Conservation (phyloP, 2,888 invertebrate genomes). For the Dendrolimus houi region DNA sequence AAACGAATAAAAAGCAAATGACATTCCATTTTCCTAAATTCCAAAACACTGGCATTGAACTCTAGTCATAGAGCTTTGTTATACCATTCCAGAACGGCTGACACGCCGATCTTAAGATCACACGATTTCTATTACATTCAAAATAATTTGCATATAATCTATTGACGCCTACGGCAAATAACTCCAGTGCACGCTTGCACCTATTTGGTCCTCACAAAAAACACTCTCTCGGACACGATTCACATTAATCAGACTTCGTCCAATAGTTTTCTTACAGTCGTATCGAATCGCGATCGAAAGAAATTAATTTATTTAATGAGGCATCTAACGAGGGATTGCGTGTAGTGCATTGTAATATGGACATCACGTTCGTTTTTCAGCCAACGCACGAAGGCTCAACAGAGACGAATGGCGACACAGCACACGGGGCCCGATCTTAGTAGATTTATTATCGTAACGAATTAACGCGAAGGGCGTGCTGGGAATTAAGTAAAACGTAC, state of each 20-base stretch:
- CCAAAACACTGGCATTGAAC: no score
- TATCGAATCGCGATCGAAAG: constrained; percentile 57
- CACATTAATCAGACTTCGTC: constrained; percentile 44
- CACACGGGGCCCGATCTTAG: constrained; percentile 26
- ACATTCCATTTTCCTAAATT: no score
- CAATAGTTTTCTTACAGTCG: constrained; percentile 49
- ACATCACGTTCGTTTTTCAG: constrained; percentile 65
- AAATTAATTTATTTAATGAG: constrained; percentile 64
- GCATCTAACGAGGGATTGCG: constrained; percentile 45
- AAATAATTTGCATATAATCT: constrained; percentile 43
- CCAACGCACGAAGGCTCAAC: constrained; percentile 28
- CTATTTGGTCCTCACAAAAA: constrained; percentile 8
- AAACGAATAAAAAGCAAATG: no score
- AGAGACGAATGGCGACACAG: constrained; percentile 50
- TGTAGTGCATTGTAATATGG: constrained; percentile 57
- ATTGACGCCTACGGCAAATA: constrained; percentile 20
- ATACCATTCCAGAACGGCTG: no score
- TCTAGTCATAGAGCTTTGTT: no score
- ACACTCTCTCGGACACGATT: constrained; percentile 31
- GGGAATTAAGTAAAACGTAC: constrained; percentile 25
- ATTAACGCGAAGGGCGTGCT: constrained; percentile 51
- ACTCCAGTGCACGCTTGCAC: not conserved
- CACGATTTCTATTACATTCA: constrained; percentile 37
- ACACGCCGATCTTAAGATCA: constrained; percentile 25
- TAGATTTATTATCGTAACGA: constrained; percentile 42